Evolutionary conservation across 2,797 vertebrate species (phyloP).

Genomic region (Meriones psammophilus): DNA sequence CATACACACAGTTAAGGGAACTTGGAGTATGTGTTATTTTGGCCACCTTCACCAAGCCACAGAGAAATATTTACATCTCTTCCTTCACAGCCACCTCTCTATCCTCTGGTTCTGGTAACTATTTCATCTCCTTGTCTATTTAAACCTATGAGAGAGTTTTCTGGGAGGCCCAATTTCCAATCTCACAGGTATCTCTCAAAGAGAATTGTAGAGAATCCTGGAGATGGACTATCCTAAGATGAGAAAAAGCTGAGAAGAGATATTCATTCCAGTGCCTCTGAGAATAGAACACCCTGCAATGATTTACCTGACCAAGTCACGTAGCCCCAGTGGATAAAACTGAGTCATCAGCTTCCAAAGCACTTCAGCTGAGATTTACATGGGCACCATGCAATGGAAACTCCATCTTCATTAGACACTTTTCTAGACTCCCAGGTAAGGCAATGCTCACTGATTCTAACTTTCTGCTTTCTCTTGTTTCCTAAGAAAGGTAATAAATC

Average conservation of each 20-base stretch:
- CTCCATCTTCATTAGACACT: background rate
- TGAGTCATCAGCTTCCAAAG: background rate
- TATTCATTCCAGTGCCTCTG: background rate
- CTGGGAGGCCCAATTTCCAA: background rate
- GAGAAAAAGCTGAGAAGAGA: background rate
- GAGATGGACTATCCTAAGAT: too few species aligned
- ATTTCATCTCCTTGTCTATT: background rate
- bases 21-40: background rate
- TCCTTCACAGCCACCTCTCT: background rate
- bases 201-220: background rate
- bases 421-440: background rate
- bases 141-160: background rate
- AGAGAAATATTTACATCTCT: background rate
- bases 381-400: fast-evolving
- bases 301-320: background rate
- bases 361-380: background rate
- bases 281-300: background rate
- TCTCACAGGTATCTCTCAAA: background rate
- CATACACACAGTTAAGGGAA: background rate
- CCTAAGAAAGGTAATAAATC: background rate
- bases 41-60: background rate
- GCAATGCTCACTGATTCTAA: background rate
- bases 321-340: background rate
- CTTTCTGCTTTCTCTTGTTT: background rate
- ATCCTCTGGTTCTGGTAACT: background rate